These are phyloP conservation scores for Miichthys miiuy DNA, from an alignment of 2,797 vertebrate species.

Conservation along the genomic window DNA sequence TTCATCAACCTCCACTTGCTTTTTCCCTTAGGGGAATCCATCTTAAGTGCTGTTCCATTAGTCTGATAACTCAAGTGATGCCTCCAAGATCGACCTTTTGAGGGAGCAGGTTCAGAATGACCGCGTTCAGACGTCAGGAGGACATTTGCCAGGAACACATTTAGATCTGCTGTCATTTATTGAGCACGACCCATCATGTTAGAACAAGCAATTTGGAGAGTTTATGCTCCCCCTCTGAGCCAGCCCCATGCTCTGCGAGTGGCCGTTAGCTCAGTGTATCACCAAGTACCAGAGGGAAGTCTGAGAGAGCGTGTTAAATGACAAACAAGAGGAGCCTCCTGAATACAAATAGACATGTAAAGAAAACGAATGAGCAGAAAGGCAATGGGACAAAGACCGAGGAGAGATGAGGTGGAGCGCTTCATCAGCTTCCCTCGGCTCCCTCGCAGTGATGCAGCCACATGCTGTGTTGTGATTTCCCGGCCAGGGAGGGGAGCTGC, in stretches of 20 bases:
- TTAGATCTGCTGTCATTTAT: conserved; percentile 36
- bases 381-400: conserved; percentile 11
- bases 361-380: conserved; percentile 16
- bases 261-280: conserved; percentile 6
- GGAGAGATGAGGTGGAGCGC: background rate
- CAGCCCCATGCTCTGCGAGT: conserved; percentile 11
- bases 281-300: background rate
- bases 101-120: conserved; percentile 2
- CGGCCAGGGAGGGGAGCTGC: conserved; percentile 79
- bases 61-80: conserved; percentile 34
- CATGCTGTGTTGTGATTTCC: conserved; percentile 64
- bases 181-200: conserved; percentile 8
- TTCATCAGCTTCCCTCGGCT: conserved; percentile 6
- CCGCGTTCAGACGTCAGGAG: conserved; percentile 10
- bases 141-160: conserved; percentile 29
- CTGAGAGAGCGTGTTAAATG: conserved; percentile 5
- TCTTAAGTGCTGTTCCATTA: conserved; percentile 47
- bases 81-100: conserved; percentile 12
- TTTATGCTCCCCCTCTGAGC: conserved; percentile 10
- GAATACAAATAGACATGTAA: conserved; percentile 3
- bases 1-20: conserved; percentile 24
- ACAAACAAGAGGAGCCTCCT: background rate
- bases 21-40: conserved; percentile 8
- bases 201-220: conserved; percentile 31
- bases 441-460: background rate